Evolutionary conservation across 1,140 invertebrate species (phyloP), one percentile per base, ranked within the genome.

Genomic region (Proctacanthus coquilletti): DNA sequence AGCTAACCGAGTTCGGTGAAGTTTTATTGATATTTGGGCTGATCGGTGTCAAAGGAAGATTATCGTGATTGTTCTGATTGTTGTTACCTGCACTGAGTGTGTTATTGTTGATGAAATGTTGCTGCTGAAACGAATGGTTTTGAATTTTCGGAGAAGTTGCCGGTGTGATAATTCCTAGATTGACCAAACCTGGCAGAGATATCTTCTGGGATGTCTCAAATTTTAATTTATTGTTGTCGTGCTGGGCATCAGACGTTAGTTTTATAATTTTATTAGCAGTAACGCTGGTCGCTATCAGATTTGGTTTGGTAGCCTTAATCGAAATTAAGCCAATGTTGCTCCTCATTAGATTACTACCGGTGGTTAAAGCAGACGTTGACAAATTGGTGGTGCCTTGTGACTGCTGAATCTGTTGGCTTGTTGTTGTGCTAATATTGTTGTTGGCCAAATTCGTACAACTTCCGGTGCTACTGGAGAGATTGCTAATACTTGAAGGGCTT

Each of bases 101-200:
- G 41, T 40, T 40, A 23, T 40, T 30, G 19, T 45, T 40, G n/a
- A 49, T 41, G 11, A 48, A 35, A 36, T 52, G 48, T 39, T 43
- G 31, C 35, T 52, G 49, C 34, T 53, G 48, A 21, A 48, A 46
- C 8, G 47, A 42, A 13, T 23, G 27, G 13, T 36, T 45, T 21
- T 42, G 34, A 23, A 21, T 56, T 30, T 59, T 61, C 42, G 69
- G 68, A 21, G 67, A 68, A 4, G 68, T 61, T 21, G 64, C 66
- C 15, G 68, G 67, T 3, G 68, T 69, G 3, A 70, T 44, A 39
- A 70, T 62, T 30, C 65, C 66, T 13, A 69, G 50, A 39, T 59
- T 59, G 13, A 59, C 52, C 37, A 59, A 50, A 49, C 56, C 56
- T 29, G 56, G 56, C 39, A 59, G 35, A 18, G 49, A 51, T 15